These are phyloP conservation scores for Sebastiscus albofasciatus DNA, from an alignment of 2,797 vertebrate species.

Conservation along the genomic window DNA sequence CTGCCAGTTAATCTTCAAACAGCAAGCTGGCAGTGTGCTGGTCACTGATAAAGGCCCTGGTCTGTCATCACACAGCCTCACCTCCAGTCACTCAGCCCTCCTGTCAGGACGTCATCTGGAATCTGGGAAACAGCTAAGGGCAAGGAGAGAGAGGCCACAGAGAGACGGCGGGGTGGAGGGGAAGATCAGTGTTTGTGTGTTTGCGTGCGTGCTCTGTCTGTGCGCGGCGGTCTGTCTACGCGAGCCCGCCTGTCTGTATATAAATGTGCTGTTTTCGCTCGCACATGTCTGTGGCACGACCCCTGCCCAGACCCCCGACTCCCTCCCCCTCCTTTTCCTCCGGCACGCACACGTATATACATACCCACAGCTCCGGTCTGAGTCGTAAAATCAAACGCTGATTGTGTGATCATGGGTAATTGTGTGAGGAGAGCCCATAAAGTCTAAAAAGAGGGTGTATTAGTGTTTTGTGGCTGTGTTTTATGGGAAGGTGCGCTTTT, in stretches of 20 bases:
- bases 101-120: slow-evolving; percentile 83
- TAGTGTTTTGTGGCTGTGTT: slow-evolving; percentile 78
- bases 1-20: slow-evolving; percentile 83
- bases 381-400: slow-evolving; percentile 78
- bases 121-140: slow-evolving; percentile 82
- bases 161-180: slow-evolving; percentile 39
- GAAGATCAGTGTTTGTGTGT: slow-evolving; percentile 36
- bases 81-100: slow-evolving; percentile 81
- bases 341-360: not conserved
- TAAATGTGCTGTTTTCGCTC: slow-evolving; percentile 29
- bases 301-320: slow-evolving; percentile 9
- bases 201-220: slow-evolving; percentile 22
- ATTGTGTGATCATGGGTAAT: slow-evolving; percentile 83
- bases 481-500: slow-evolving; percentile 76
- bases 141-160: slow-evolving; percentile 65
- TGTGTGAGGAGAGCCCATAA: slow-evolving; percentile 75
- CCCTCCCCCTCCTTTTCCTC: not conserved
- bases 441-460: slow-evolving; percentile 74
- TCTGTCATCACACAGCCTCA: slow-evolving; percentile 83
- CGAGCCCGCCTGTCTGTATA: slow-evolving; percentile 18
- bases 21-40: slow-evolving; percentile 82
- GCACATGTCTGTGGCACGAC: slow-evolving; percentile 34
- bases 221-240: not conserved
- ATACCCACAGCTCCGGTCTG: slow-evolving; percentile 32
- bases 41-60: slow-evolving; percentile 84